A percentile compares a stretch with the other conserved stretches of the same genome.
These are phyloP conservation scores for Sphaerodactylus townsendi DNA, from an alignment of 2,113 vertebrate genomes.

Conservation along the genomic window DNA sequence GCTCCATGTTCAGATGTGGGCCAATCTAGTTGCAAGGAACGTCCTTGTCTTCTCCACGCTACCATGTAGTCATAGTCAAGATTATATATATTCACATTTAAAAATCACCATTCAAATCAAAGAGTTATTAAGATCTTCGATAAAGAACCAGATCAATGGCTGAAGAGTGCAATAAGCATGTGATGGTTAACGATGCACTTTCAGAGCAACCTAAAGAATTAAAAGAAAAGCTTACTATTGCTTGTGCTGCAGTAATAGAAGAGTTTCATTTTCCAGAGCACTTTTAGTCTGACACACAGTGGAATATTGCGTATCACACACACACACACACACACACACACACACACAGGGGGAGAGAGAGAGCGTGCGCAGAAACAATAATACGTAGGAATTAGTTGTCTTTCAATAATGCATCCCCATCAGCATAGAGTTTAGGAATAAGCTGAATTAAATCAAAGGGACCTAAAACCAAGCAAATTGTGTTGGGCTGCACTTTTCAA, in stretches of 20 bases:
- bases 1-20: constrained; percentile 28
- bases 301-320: neutral
- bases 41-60: constrained; percentile 59
- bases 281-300: no score
- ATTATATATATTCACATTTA: neutral
- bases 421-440: neutral
- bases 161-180: accelerated
- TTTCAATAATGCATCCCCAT: neutral
- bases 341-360: no score
- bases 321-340: neutral
- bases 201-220: neutral
- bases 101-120: neutral
- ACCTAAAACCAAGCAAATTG: neutral
- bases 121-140: neutral
- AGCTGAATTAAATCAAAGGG: no score
- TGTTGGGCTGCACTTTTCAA: neutral
- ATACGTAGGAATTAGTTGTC: neutral
- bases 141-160: neutral
- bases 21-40: constrained; percentile 45
- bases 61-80: constrained; percentile 18
- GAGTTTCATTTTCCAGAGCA: neutral
- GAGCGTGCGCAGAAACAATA: neutral
- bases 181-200: accelerated
- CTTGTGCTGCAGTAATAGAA: no score
- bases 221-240: neutral